Evolutionary conservation across 2,113 vertebrate species (phyloP).

Genomic region (Capreolus pygargus): DNA sequence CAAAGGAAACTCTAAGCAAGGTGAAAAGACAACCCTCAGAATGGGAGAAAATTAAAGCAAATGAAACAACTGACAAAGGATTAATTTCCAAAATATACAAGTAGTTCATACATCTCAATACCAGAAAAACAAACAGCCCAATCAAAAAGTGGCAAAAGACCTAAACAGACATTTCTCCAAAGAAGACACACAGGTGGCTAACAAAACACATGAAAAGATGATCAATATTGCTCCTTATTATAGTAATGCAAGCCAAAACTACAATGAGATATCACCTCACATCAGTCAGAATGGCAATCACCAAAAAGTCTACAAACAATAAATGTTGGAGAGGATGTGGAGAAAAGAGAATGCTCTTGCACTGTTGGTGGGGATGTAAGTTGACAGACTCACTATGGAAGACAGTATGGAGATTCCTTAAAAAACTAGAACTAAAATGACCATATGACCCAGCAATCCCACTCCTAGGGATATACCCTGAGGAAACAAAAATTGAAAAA

Average conservation of each 20-base stretch:
- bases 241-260: background rate
- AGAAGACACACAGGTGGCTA: background rate
- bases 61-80: background rate
- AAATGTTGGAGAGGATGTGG: background rate
- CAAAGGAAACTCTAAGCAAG: background rate
- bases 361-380: background rate
- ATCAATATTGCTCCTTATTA: background rate
- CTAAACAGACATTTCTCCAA: background rate
- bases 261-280: background rate
- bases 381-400: no score
- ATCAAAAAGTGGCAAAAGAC: background rate
- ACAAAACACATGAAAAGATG: background rate
- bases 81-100: background rate
- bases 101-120: background rate
- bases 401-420: no score
- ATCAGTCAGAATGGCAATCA: background rate
- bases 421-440: background rate
- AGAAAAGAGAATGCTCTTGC: background rate
- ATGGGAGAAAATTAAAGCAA: background rate
- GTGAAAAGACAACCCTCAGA: background rate
- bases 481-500: background rate
- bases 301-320: background rate
- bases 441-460: background rate
- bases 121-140: background rate
- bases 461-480: background rate